Evolutionary conservation across 2,113 vertebrate species (phyloP).

Genomic region (Sinocyclocheilus maitianheensis): DNA sequence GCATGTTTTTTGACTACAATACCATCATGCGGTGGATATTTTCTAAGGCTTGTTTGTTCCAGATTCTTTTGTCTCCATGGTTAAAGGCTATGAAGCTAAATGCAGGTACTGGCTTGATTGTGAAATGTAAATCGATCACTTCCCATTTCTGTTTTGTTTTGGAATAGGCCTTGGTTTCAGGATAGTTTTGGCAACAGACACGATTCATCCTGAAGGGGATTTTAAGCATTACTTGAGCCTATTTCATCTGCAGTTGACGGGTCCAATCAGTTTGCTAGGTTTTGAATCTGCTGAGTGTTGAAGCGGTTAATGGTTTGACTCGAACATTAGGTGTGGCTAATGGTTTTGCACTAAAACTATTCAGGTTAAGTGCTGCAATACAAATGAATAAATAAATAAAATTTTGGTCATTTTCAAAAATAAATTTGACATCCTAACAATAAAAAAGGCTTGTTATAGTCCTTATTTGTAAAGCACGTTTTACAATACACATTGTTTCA

Average conservation of each 20-base stretch:
- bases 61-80: constrained; percentile 75
- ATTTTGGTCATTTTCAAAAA: background rate
- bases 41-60: constrained; percentile 85
- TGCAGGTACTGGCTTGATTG: constrained; percentile 50
- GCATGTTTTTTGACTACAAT: constrained; percentile 80
- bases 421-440: background rate
- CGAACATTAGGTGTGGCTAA: background rate
- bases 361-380: background rate
- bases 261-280: background rate
- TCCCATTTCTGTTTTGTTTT: constrained; percentile 48
- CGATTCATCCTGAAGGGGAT: constrained; percentile 1
- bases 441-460: background rate
- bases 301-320: background rate
- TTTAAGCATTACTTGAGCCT: background rate
- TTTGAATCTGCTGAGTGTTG: background rate
- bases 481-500: background rate
- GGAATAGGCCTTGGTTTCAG: background rate
- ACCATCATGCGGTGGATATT: constrained; percentile 83
- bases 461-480: background rate
- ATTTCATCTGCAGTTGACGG: constrained; percentile 11
- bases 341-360: background rate
- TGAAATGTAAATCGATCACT: constrained; percentile 51
- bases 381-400: background rate
- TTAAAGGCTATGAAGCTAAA: constrained; percentile 39
- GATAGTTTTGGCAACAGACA: background rate